phyloP scores from a whole-genome alignment of 2,113 vertebrate species.

The Ameiurus melas region DNA sequence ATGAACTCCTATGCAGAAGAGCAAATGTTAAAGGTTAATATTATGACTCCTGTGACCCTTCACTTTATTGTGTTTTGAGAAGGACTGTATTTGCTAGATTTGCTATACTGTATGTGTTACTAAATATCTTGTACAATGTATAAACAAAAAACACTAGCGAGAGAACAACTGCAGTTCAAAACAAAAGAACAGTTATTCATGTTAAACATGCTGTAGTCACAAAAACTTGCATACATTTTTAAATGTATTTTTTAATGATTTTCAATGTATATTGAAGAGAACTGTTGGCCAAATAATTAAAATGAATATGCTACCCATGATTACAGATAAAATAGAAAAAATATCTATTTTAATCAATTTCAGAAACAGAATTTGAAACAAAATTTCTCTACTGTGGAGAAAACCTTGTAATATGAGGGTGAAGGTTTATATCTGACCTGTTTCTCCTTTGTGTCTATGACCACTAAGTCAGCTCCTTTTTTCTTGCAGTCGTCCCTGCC shows the following conservation, averaged over 20 bases:
- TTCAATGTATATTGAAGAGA: background rate
- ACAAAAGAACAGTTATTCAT: background rate
- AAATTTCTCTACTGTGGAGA: background rate
- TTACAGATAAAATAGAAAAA: background rate
- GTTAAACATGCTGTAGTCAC: background rate
- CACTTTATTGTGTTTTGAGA: background rate
- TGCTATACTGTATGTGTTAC: background rate
- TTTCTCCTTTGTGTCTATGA: conserved; percentile 59
- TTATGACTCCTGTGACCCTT: background rate
- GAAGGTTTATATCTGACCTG: conserved; percentile 53
- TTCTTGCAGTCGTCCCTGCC: conserved; percentile 61
- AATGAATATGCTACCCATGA: background rate
- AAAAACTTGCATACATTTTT: background rate
- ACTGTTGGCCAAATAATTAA: too few species aligned
- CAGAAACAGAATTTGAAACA: background rate
- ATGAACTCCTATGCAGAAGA: conserved; percentile 58
- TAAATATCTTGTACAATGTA: background rate
- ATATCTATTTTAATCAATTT: background rate
- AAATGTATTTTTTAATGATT: background rate
- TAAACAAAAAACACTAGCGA: background rate
- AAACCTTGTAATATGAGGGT: background rate
- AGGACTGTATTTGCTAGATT: background rate
- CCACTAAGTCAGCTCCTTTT: conserved; percentile 57
- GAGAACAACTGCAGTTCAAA: background rate
- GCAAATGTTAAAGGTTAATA: background rate